phyloP scores from a whole-genome alignment of 2,113 vertebrate genomes.

The Misgurnus anguillicaudatus region DNA sequence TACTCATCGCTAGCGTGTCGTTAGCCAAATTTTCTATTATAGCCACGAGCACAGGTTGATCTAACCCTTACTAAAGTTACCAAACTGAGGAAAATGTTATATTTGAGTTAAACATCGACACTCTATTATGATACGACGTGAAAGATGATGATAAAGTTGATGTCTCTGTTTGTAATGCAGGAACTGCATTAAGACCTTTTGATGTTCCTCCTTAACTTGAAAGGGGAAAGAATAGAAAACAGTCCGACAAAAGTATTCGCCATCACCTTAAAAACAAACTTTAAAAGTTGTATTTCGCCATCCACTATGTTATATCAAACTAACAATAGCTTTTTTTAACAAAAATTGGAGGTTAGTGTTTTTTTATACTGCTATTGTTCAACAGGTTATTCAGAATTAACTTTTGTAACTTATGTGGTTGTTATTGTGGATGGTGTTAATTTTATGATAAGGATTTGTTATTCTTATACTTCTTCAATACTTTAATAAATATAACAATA shows the following conservation, averaged over 20 bases:
- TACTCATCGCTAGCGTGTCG: slow-evolving; percentile 46
- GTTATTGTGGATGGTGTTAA: not conserved
- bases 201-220: slow-evolving; percentile 43
- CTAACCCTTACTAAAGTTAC: not conserved
- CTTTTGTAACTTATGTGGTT: not conserved
- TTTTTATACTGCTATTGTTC: not conserved
- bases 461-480: not conserved
- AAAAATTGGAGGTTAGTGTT: no score
- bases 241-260: not conserved
- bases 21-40: slow-evolving; percentile 41
- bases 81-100: not conserved
- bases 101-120: not conserved
- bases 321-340: not conserved
- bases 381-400: not conserved
- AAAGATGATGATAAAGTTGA: slow-evolving; percentile 30
- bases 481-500: not conserved
- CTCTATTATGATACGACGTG: slow-evolving; percentile 11
- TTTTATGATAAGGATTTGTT: not conserved
- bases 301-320: not conserved
- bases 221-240: slow-evolving; percentile 48
- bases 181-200: slow-evolving; percentile 43
- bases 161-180: slow-evolving; percentile 47
- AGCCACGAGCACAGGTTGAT: slow-evolving; percentile 10
- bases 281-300: not conserved
- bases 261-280: not conserved